Evolutionary conservation across 2,113 vertebrate genomes (phyloP), one percentile per base, ranked within the genome.

Genomic region (Bagarius yarrelli): DNA sequence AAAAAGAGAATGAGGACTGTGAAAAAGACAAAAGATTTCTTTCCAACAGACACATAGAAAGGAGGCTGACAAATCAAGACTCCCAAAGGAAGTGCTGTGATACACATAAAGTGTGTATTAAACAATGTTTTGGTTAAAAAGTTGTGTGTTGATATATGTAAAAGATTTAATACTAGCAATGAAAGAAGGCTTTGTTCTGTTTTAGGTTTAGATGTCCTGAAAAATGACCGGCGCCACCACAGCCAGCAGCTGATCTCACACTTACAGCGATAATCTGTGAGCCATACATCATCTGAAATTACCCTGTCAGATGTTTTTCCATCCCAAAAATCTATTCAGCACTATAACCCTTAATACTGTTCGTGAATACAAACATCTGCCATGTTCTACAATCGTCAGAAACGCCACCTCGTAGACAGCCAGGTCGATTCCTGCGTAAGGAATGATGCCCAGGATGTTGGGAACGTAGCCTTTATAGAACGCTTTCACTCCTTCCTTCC

Each of bases 401-500:
- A 80, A 19, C 21, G 14, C 34, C 30, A 34, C 98, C 96, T 99
- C 98, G 83, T 99, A 99, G 76, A 99, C 92, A 53, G 96, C 96
- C 87, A 99, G 93, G 81, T 99, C 98, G 63, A 99, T 99, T 57
- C 98, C 97, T 78, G 98, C 97, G 0, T 99, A 99, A 6, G 98
- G 97, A 90, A 99, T 98, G 87, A 99, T 98, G 80, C 98, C 97
- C 79, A 99, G 83, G 80, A 99, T 95, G 84, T 99, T 99, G 70
- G 97, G 97, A 83, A 98, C 6, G 80, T 99, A 99, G 55, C 98
- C 98, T 90, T 99, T 99, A 90, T 97, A 99, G 88, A 99, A 99
- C 0, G 97, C 96, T 83, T 93, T 94, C 70, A 96, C 56, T 6
- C 97, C 96, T 91, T 99, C 97, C n/a, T 85, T 93, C 88, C 93